These are phyloP conservation scores for Cuniculus paca DNA, from an alignment of 2,797 vertebrate species.

Conservation along the genomic window DNA sequence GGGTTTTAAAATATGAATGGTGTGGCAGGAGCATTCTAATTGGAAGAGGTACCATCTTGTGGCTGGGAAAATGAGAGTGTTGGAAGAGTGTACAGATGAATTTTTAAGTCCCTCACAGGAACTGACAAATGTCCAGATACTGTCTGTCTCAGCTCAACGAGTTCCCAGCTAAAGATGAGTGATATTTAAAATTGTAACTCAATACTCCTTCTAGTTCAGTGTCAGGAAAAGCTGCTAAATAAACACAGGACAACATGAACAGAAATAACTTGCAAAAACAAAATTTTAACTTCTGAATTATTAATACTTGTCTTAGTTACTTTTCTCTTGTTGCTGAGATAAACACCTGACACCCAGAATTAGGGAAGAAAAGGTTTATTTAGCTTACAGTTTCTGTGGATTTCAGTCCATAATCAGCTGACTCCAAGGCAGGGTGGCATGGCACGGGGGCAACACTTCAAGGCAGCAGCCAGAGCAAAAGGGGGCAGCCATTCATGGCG, in stretches of 20 bases:
- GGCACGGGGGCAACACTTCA: too few relatives aligned
- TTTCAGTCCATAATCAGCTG: too few relatives aligned
- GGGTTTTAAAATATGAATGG: too few relatives aligned
- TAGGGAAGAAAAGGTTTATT: too few relatives aligned
- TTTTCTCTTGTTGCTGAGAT: too few relatives aligned
- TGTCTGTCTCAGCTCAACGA: neutral
- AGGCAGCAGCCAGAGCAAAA: too few relatives aligned
- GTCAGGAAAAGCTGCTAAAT: slow-evolving; percentile 12
- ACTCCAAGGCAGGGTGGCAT: too few relatives aligned
- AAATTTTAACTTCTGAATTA: neutral
- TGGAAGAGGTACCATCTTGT: neutral
- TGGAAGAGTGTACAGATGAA: neutral
- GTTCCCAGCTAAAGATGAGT: neutral
- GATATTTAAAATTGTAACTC: slow-evolving; percentile 42
- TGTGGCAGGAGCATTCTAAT: fast-evolving
- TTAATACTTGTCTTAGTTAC: too few relatives aligned
- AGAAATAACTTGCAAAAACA: neutral
- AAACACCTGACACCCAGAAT: too few relatives aligned
- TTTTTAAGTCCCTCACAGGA: neutral
- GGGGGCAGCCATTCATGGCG: too few relatives aligned
- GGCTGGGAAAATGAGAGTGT: neutral
- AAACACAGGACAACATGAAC: neutral
- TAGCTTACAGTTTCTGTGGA: too few relatives aligned
- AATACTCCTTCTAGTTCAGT: neutral
- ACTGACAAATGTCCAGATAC: neutral